Conservation (phyloP, 2,888 invertebrate genomes). For the Hypolimnas misippus region DNA sequence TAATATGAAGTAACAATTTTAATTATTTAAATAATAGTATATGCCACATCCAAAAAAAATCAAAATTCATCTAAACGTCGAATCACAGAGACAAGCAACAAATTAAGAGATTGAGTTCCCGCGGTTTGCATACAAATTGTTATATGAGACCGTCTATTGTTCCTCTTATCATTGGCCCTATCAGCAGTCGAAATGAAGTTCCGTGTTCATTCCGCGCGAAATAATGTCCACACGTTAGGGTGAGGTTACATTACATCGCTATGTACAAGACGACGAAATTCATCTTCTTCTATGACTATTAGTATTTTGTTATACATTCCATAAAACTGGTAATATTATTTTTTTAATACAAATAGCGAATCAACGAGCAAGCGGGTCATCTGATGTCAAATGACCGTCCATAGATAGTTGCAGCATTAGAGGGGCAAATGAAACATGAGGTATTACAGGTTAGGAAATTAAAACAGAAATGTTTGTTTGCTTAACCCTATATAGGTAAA, state of each 20-base stretch:
- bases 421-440: too few relatives aligned
- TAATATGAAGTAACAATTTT: too few relatives aligned
- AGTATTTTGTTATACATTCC: not conserved
- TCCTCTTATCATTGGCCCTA: conserved; percentile 52
- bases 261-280: too few relatives aligned
- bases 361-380: not conserved
- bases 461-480: too few relatives aligned
- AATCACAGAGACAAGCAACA: conserved; percentile 65
- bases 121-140: conserved; percentile 76
- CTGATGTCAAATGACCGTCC: not conserved
- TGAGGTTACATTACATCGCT: not conserved
- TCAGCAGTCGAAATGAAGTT: conserved; percentile 52
- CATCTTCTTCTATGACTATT: too few relatives aligned
- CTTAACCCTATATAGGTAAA: too few relatives aligned
- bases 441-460: too few relatives aligned
- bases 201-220: conserved; percentile 48
- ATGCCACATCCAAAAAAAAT: conserved; percentile 45
- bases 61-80: conserved; percentile 44
- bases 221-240: not conserved
- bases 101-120: conserved; percentile 72
- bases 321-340: not conserved
- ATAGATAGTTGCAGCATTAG: too few relatives aligned
- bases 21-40: too few relatives aligned
- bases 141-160: conserved; percentile 72
- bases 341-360: too few relatives aligned